phyloP scores from a whole-genome alignment of 2,797 vertebrate species.

The Macroramphosus scolopax region DNA sequence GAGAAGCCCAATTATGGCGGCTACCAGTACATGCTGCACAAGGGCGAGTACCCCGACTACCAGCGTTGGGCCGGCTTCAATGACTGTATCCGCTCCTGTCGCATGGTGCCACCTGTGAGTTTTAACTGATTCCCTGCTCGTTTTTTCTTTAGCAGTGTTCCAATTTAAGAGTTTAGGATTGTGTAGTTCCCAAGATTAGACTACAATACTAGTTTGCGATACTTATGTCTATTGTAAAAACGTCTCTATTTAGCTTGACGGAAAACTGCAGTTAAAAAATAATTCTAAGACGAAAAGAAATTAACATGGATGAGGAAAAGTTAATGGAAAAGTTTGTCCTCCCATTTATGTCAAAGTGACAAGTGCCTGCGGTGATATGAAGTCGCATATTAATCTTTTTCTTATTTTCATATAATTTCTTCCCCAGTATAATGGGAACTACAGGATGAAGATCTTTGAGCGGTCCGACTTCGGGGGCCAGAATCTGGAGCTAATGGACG shows the following conservation, averaged over 20 bases:
- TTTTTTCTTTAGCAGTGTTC: slow-evolving; percentile 13
- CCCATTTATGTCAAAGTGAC: not conserved
- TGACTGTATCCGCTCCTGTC: slow-evolving; percentile 82
- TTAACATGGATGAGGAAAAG: too few relatives aligned
- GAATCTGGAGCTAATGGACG: slow-evolving; percentile 78
- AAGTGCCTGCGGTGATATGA: not conserved
- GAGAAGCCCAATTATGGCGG: slow-evolving; percentile 79
- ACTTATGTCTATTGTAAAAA: slow-evolving; percentile 22
- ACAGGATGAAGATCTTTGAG: slow-evolving; percentile 81
- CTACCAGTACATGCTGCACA: slow-evolving; percentile 81
- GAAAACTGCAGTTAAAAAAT: not conserved
- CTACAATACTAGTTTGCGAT: too few relatives aligned
- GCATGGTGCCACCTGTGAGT: slow-evolving; percentile 80
- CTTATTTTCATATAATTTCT: not conserved
- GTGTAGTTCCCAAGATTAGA: slow-evolving; percentile 18
- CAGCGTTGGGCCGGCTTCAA: slow-evolving; percentile 82
- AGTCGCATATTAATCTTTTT: not conserved
- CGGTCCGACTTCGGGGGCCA: slow-evolving; percentile 78
- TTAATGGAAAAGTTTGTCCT: not conserved
- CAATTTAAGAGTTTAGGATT: slow-evolving; percentile 14
- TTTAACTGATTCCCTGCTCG: slow-evolving; percentile 6
- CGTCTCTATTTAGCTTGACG: slow-evolving; percentile 10
- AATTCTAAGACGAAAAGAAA: too few relatives aligned
- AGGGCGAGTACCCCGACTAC: slow-evolving; percentile 80
- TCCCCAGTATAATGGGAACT: slow-evolving; percentile 74